A percentile compares a stretch with the other conserved stretches of the same genome.
Evolutionary conservation across 2,113 vertebrate species (phyloP).

Genomic region (Poeciliopsis turrubarensis): DNA sequence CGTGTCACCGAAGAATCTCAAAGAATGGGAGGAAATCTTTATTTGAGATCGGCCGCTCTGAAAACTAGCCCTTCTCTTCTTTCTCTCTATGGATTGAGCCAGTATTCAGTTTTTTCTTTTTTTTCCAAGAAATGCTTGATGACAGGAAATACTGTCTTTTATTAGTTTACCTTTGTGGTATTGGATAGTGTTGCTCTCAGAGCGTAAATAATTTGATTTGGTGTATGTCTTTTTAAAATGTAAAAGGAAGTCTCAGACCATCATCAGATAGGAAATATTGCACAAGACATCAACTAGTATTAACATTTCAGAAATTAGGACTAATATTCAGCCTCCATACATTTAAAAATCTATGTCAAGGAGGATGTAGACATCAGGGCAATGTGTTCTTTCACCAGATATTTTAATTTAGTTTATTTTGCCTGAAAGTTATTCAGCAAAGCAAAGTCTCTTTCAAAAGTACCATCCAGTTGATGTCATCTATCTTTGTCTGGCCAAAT

Average conservation of each 20-base stretch:
- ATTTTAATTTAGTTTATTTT: neutral
- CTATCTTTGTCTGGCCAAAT: neutral
- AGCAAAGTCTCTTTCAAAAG: no score
- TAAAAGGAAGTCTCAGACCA: neutral
- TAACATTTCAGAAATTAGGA: neutral
- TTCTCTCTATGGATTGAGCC: slow-evolving; percentile 29
- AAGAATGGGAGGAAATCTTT: slow-evolving; percentile 85
- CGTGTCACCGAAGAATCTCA: slow-evolving; percentile 81
- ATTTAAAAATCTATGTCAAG: neutral
- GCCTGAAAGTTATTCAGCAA: neutral
- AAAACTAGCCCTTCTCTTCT: slow-evolving; percentile 50
- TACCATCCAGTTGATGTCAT: neutral
- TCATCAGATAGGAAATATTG: neutral
- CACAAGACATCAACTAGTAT: neutral
- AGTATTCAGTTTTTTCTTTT: slow-evolving; percentile 24
- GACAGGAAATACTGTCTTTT: neutral
- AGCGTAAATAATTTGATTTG: neutral
- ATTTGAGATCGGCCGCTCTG: slow-evolving; percentile 81
- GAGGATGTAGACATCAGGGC: neutral
- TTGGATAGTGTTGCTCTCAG: neutral
- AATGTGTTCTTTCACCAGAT: neutral
- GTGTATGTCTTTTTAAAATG: neutral
- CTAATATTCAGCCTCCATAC: neutral
- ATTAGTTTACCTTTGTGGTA: neutral
- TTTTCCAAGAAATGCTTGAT: slow-evolving; percentile 37